Evolutionary conservation across 2,113 vertebrate genomes (phyloP), one percentile per base, ranked within the genome.

Genomic region (Leucosticte australis): DNA sequence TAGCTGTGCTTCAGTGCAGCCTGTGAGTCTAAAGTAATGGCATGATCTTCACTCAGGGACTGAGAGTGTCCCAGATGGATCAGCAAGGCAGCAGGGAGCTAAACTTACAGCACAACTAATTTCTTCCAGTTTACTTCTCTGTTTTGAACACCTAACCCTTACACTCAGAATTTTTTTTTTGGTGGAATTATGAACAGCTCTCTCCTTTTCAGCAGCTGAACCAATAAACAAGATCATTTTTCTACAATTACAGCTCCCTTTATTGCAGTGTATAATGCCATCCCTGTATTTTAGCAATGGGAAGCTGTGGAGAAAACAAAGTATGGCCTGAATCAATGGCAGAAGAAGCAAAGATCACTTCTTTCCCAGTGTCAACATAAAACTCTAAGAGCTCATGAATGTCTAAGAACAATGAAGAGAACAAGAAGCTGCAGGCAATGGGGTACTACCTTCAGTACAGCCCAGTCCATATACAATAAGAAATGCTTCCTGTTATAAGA

Each of bases 1-100:
- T 94, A 91, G 56, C 39, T 79, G 33, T 88, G 77, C 88, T 94
- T 92, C 88, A 93, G 50, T 41, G 78, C 49, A 57, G 71, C 31
- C 23, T 3, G 4, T 57, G 73, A 86, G 41, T 67, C 67, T 83
- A n/a, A 76, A 91, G 16, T 21, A 81, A 55, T 10, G 41, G 24
- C 37, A 50, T 13, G 55, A 80, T 73, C 56, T 81, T 81, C 82
- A 24, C 27, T 52, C 5, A 7, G 64, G 77, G 60, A 73, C 57
- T 3, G 0, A 49, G 67, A 30, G 6, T 6, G 59, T 57, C 59
- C 52, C 3, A 5, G 15, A 35, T 44, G 57, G 44, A 39, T 95
- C 79, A 90, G 50, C 19, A 70, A 87, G 19, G 46, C 37, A 90
- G 53, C 15, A 79, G n/a, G 13, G 49, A 87, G 42, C 18, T 20